Evolutionary conservation across 2,888 invertebrate species (phyloP).

Genomic region (Fragum fragum): DNA sequence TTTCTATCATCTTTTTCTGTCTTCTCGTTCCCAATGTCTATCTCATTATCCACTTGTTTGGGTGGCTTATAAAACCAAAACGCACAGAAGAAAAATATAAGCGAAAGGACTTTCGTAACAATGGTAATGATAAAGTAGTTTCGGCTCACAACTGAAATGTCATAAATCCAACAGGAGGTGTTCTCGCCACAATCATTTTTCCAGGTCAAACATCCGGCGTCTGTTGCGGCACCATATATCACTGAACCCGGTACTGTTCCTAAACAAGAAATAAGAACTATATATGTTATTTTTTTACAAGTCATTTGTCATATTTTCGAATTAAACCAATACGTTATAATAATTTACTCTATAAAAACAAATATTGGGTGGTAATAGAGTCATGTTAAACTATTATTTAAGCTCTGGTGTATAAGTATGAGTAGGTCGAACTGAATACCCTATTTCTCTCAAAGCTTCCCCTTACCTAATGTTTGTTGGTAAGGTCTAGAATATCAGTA

Average conservation of each 20-base stretch:
- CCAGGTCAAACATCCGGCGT: slow-evolving; percentile 69
- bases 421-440: no score
- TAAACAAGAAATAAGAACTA: no score
- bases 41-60: slow-evolving; percentile 18
- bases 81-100: slow-evolving; percentile 63
- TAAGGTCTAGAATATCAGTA: no score
- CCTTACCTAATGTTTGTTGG: no score
- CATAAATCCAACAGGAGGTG: slow-evolving; percentile 71
- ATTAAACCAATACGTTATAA: no score
- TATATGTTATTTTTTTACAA: no score
- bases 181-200: slow-evolving; percentile 73
- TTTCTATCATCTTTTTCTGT: background rate
- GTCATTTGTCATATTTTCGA: no score
- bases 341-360: no score
- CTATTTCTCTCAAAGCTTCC: no score
- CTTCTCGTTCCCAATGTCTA: slow-evolving; percentile 4
- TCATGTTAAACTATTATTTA: no score
- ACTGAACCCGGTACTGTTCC: slow-evolving; percentile 69
- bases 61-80: slow-evolving; percentile 70
- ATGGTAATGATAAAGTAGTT: slow-evolving; percentile 68
- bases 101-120: slow-evolving; percentile 57
- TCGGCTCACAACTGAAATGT: slow-evolving; percentile 60
- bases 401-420: no score
- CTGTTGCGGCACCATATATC: slow-evolving; percentile 67
- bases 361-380: no score